Evolutionary conservation across 2,113 vertebrate genomes (phyloP), one percentile per base, ranked within the genome.

Genomic region (Cavia porcellus): DNA sequence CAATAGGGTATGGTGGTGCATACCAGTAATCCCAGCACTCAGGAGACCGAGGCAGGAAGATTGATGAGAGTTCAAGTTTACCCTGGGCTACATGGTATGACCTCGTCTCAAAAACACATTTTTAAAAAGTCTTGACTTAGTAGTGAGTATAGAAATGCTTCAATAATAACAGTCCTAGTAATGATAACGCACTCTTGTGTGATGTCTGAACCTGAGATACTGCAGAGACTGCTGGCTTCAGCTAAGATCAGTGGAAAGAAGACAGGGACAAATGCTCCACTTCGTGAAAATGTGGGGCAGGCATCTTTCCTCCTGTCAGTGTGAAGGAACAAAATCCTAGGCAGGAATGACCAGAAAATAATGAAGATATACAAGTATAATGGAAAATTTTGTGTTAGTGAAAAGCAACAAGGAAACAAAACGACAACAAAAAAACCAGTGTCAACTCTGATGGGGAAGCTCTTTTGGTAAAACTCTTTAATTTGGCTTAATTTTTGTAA

Each of bases 401-500:
- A 50, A 42, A 72, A 66, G 10, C 47, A 72, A 20, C 19, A 83
- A 47, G 42, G 25, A 66, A 25, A 70, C 35, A 70, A 70, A 70
- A 70, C 30, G 35, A 15, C 0, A 20, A 15, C 0, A 20, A 17
- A 64, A 20, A 62, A 86, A 47, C 2, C 38, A 90, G 92, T 77
- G 28, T 30, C 74, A 75, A 64, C 14, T 64, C 55, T 19, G 80
- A 74, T 42, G 61, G 42, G 19, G 61, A 91, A 72, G 47, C 10
- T 28, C 22, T 59, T 5, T 83, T 59, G 45, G 38, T 86, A 93
- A 91, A 70, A 32, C 30, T 57, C 59, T 52, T 35, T 79, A 50
- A 85, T 82, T 82, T 95, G 7, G 8, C 57, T 59, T 94, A 55
- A 88, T 96, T 79, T 74, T 75, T 95, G 4, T 90, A 32, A 87